A percentile compares a stretch with the other conserved stretches of the same genome.
Conservation (phyloP, 2,113 vertebrate genomes). For the Cisticola juncidis region DNA sequence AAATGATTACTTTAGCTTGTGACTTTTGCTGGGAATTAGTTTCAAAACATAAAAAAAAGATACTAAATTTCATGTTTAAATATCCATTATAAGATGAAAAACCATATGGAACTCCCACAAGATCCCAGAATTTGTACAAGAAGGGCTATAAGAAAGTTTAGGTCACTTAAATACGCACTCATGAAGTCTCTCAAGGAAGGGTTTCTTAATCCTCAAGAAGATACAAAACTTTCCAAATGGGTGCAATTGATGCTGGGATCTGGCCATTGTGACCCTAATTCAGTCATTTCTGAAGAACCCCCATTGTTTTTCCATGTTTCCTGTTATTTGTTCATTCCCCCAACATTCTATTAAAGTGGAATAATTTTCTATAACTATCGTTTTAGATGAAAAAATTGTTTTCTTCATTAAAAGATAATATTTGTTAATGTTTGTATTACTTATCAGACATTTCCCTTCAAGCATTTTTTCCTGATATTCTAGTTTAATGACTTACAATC, state of each 20-base stretch:
- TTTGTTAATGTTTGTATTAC: background rate
- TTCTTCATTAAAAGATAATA: background rate
- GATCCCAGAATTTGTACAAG: background rate
- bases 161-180: background rate
- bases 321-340: background rate
- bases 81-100: background rate
- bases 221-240: background rate
- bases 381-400: background rate
- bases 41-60: background rate
- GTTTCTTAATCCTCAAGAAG: background rate
- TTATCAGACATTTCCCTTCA: background rate
- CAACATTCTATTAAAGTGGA: background rate
- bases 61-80: background rate
- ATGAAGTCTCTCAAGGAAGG: background rate
- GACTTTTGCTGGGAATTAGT: background rate
- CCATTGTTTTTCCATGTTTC: rapidly evolving
- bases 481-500: background rate
- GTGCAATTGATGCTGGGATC: background rate
- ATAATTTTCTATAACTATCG: background rate
- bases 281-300: background rate
- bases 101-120: background rate
- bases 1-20: background rate
- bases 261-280: background rate
- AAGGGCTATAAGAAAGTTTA: background rate
- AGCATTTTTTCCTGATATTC: background rate